phyloP scores from a whole-genome alignment of 1,140 invertebrate species.

The Ctenoplectra terminalis region DNA sequence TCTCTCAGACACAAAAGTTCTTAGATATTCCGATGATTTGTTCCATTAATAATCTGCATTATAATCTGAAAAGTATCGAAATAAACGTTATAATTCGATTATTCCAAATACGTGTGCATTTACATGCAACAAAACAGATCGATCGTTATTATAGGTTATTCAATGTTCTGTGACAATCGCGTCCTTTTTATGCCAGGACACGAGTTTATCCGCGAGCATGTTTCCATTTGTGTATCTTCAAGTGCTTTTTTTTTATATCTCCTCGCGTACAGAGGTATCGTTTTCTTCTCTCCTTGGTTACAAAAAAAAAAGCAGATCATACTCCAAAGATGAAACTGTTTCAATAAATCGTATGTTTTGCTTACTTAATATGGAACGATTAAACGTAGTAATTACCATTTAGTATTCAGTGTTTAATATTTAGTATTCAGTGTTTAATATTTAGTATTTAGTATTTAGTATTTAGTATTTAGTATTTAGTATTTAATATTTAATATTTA shows the following conservation, averaged over 20 bases:
- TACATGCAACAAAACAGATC: too few relatives aligned
- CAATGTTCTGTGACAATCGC: background rate
- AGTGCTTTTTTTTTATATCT: background rate
- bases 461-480: too few relatives aligned
- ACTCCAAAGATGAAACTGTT: too few relatives aligned
- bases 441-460: too few relatives aligned
- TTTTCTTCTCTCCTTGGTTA: background rate
- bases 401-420: too few relatives aligned
- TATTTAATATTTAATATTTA: too few relatives aligned
- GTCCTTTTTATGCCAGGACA: background rate
- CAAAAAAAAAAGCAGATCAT: background rate
- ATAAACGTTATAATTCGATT: background rate
- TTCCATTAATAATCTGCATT: background rate
- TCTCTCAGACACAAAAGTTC: background rate
- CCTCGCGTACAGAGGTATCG: background rate
- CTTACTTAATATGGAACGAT: too few relatives aligned
- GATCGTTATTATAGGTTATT: too few relatives aligned
- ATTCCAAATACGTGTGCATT: too few relatives aligned
- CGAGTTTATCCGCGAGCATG: background rate
- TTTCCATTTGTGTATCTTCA: constrained; percentile 1
- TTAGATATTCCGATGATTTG: background rate
- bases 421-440: too few relatives aligned
- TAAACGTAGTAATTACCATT: too few relatives aligned
- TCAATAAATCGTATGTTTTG: too few relatives aligned
- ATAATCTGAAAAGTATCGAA: background rate